Evolutionary conservation across 2,113 vertebrate species (phyloP), one percentile per base, ranked within the genome.

Genomic region (Castor canadensis): DNA sequence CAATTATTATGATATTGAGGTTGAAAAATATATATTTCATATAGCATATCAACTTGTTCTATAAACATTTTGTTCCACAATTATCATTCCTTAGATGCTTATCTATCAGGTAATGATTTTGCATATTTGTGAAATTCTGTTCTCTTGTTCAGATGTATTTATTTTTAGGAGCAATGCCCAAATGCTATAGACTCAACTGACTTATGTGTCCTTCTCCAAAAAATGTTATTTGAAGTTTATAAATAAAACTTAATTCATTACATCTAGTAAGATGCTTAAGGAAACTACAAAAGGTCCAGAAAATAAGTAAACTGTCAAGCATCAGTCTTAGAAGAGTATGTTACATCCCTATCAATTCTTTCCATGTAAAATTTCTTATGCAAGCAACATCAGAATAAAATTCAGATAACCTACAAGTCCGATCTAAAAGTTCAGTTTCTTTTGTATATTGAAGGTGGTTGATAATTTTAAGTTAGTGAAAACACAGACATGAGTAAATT

Each of bases 91-190:
- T 1, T 30, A n/a, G 9, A 1, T 69, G 8, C 91, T 62, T 69
- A 86, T n/a, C 82, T 87, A n/a, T 62, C 15, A 79, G 60, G 30
- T 19, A 73, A 45, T 95, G 32, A 90, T 84, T 73, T 79, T 95
- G 3, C 56, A 3, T 40, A 58, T 72, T 83, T 77, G 4, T 56
- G 30, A 82, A 72, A 88, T 85, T 84, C 17, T 47, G 12, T 62
- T 16, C 75, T 75, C 19, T 93, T 89, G 3, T 54, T 77, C 13
- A 77, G 19, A 2, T 80, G 52, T 45, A 20, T 40, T 93, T 89
- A 38, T 93, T 85, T 93, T 71, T 81, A 89, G 73, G 24, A 94
- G 32, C 6, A 85, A 38, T 72, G 49, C 1, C 4, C 77, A 12
- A 92, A 54, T n/a, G 24, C 2, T 64, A 1, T 80, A 38, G 3